Evolutionary conservation across 1,140 invertebrate species (phyloP), one percentile per base, ranked within the genome.

Genomic region (Andrena cerasifolii): DNA sequence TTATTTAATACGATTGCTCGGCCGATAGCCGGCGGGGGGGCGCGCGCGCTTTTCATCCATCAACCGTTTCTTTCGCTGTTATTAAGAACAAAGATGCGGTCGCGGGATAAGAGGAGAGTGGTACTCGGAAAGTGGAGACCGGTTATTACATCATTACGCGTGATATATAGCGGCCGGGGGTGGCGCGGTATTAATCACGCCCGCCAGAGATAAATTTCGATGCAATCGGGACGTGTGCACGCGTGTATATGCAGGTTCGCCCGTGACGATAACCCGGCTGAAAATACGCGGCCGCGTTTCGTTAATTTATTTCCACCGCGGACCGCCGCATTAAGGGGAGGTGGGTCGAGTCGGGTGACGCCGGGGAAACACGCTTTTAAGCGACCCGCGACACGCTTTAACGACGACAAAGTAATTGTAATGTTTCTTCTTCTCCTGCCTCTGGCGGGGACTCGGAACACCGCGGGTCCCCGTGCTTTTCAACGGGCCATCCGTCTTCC

Each of bases 141-240:
- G 62, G 68, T 73, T 79, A 82, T 82, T 82, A 82, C 76, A 82
- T 74, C 79, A 81, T 82, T 82, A 82, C 58, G 68, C 54, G 56
- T 79, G 79, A 82, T 82, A 21, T 74, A 82, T 79, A 36, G 62
- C 43, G 61, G 40, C 1, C 65, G n/a, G 28, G 43, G 28, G 47
- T 49, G 28, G 40, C 21, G 31, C 47, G 33, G 66, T 68, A 82
- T 82, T 82, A 82, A 82, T 82, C 79, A 82, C 26, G n/a, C 16
- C 45, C 51, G 36, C 68, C 43, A 33, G 24, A 82, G 62, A 82
- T 82, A 82, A 82, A 82, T 82, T 79, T 51, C 47, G 79, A 82
- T 79, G 63, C 62, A 47, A 79, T 79, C 62, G 68, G 75, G 8
- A 65, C 77, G 49, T 59, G 53, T 54, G 61, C 63, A 45, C 54